phyloP scores from a whole-genome alignment of 2,113 vertebrate genomes.

The Neomonachus schauinslandi region DNA sequence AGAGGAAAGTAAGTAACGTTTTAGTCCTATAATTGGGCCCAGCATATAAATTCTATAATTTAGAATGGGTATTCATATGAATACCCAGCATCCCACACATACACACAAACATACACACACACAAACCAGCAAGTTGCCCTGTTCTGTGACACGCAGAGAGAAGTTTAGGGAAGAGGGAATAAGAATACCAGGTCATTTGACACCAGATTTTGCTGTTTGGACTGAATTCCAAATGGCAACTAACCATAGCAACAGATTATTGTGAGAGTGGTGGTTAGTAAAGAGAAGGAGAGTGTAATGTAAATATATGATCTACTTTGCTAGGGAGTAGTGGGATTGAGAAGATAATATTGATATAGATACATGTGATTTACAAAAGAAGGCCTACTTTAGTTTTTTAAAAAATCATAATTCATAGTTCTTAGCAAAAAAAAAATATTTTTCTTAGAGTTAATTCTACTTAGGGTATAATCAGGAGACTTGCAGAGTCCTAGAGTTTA shows the following conservation, averaged over 20 bases:
- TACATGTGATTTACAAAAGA: neutral
- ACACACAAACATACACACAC: neutral
- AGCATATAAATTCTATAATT: neutral
- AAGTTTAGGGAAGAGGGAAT: neutral
- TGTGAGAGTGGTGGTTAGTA: neutral
- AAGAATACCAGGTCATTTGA: neutral
- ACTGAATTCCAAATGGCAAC: neutral
- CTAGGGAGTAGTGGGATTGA: too few species aligned
- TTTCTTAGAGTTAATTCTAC: neutral
- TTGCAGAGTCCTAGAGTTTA: neutral
- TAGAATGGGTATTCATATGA: neutral
- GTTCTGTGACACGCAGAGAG: neutral
- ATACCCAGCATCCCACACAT: neutral
- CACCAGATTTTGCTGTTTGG: neutral
- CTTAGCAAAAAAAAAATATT: neutral
- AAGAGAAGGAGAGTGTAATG: neutral
- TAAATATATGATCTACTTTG: neutral
- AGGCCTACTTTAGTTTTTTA: neutral
- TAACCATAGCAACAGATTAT: neutral
- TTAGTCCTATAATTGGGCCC: neutral
- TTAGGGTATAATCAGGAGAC: neutral
- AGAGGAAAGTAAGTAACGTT: neutral
- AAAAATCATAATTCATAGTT: neutral
- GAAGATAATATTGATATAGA: neutral
- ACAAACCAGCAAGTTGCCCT: neutral